These are phyloP conservation scores for Synergus japonicus DNA, from an alignment of 2,888 invertebrate species.

Conservation along the genomic window DNA sequence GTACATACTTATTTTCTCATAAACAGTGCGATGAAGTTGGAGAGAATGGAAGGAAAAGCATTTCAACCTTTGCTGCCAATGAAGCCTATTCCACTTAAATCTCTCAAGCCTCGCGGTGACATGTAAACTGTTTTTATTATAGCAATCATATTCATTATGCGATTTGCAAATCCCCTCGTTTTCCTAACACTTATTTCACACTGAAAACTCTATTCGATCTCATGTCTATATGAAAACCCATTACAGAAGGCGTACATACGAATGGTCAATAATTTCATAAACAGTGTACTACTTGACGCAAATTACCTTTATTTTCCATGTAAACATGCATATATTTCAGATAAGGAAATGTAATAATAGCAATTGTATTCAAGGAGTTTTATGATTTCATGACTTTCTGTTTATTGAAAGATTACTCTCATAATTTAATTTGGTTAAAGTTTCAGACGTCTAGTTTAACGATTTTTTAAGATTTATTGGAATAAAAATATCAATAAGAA, in stretches of 20 bases:
- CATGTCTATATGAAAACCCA: not conserved
- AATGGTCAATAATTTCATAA: constrained; percentile 6
- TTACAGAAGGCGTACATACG: not conserved
- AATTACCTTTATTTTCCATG: not conserved
- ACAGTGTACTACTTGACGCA: not conserved
- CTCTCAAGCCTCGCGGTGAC: constrained; percentile 1
- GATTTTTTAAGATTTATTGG: no score
- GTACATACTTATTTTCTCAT: constrained; percentile 40
- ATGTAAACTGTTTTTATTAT: constrained; percentile 12
- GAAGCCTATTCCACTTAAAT: constrained; percentile 8
- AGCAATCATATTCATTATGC: constrained; percentile 2
- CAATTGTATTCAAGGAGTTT: not conserved
- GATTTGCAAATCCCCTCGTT: not conserved
- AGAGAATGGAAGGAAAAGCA: constrained; percentile 13
- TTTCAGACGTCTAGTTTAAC: no score
- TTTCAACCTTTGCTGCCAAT: constrained; percentile 26
- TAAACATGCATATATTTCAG: not conserved
- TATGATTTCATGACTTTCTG: not conserved
- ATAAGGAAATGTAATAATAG: not conserved
- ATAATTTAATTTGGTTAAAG: no score
- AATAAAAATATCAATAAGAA: no score
- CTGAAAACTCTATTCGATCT: not conserved
- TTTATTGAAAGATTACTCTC: not conserved
- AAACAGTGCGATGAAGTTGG: constrained; percentile 19
- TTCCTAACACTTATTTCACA: not conserved